Conservation (phyloP, 2,113 vertebrate species). For the Columba livia region DNA sequence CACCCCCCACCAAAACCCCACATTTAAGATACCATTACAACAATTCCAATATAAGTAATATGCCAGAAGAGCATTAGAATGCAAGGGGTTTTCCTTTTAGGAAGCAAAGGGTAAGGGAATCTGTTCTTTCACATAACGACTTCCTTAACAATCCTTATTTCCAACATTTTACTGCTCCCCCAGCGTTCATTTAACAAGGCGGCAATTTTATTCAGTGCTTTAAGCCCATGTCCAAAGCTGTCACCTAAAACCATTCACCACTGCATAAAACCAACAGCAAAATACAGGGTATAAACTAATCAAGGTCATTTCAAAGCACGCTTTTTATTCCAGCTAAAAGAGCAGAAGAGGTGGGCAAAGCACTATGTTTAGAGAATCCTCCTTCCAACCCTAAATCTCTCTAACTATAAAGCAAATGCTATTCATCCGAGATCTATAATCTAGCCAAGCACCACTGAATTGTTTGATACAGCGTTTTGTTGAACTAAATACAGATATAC, state of each 20-base stretch:
- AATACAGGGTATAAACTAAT: slow-evolving; percentile 15
- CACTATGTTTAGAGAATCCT: neutral
- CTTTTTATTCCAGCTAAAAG: slow-evolving; percentile 11
- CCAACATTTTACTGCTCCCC: neutral
- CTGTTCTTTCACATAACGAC: neutral
- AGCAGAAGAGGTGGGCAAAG: slow-evolving; percentile 13
- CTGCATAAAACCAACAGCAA: slow-evolving; percentile 16
- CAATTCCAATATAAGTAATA: neutral
- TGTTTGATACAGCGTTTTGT: neutral
- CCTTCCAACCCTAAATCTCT: neutral
- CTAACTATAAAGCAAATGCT: neutral
- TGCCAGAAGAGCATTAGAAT: neutral
- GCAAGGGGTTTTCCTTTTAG: neutral
- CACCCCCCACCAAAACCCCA: rapidly evolving
- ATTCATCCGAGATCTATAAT: neutral
- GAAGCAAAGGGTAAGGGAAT: neutral
- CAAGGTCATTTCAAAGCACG: slow-evolving; percentile 15
- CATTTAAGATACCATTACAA: neutral
- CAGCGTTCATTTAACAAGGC: slow-evolving; percentile 36
- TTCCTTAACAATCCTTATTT: slow-evolving; percentile 30
- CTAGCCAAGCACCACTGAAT: neutral
- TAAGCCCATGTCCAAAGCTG: slow-evolving; percentile 39
- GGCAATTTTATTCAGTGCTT: slow-evolving; percentile 39
- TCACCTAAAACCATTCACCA: slow-evolving; percentile 12
- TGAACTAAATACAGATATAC: neutral